Evolutionary conservation across 2,113 vertebrate species (phyloP).

Genomic region (Nesoenas mayeri): DNA sequence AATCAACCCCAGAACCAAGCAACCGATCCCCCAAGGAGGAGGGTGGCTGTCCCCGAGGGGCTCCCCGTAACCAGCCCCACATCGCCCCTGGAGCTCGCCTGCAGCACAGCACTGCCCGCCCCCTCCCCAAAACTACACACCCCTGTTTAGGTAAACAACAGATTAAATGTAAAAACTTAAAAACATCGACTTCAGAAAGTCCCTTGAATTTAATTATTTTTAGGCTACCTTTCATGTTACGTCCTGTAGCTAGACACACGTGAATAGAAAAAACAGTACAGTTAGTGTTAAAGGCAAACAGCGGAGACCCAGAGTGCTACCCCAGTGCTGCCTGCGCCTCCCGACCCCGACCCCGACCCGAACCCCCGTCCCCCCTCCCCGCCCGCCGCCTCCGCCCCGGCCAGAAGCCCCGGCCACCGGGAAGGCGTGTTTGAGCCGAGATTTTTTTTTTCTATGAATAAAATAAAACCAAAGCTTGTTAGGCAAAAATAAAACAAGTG

Average conservation of each 20-base stretch:
- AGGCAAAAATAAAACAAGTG: conserved; percentile 82
- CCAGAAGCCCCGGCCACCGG: conserved; percentile 75
- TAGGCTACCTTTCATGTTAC: conserved; percentile 91
- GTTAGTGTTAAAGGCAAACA: conserved; percentile 98
- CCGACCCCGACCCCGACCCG: conserved; percentile 6
- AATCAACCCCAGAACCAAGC: conserved; percentile 1
- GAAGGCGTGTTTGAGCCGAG: conserved; percentile 73
- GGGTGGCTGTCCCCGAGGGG: conserved; percentile 50
- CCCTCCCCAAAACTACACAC: conserved; percentile 68
- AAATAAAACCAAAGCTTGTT: conserved; percentile 86
- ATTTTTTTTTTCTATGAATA: conserved; percentile 78
- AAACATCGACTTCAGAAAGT: conserved; percentile 78
- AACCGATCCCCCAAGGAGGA: background rate
- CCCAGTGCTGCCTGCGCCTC: conserved; percentile 80
- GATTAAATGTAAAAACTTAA: conserved; percentile 87
- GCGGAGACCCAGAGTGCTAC: conserved; percentile 83
- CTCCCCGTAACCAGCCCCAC: conserved; percentile 42
- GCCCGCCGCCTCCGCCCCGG: conserved; percentile 60
- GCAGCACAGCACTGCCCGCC: conserved; percentile 73
- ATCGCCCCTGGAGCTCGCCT: conserved; percentile 65
- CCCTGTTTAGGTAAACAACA: conserved; percentile 85
- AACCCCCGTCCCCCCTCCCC: conserved; percentile 48
- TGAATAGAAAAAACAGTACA: conserved; percentile 95
- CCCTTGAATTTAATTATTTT: conserved; percentile 81
- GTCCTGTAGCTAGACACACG: conserved; percentile 92